Conservation (phyloP, 1,140 invertebrate genomes). For the Lepidurus apus region DNA sequence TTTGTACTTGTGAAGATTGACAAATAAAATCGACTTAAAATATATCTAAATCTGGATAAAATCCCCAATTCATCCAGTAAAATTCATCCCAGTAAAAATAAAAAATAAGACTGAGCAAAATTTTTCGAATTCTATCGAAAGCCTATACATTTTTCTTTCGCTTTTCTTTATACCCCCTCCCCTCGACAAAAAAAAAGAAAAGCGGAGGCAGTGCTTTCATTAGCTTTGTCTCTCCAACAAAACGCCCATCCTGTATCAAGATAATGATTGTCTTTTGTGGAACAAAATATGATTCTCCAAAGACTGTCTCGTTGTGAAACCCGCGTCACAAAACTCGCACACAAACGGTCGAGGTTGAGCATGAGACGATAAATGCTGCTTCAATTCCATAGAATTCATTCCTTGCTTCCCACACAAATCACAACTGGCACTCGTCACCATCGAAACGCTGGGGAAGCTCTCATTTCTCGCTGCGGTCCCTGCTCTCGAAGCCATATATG, state of each 20-base stretch:
- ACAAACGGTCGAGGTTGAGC: slow-evolving; percentile 42
- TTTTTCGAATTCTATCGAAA: neutral
- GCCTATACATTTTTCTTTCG: neutral
- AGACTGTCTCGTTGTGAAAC: slow-evolving; percentile 40
- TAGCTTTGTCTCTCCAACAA: neutral
- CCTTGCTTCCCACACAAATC: slow-evolving; percentile 18
- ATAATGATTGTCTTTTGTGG: slow-evolving; percentile 35
- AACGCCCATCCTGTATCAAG: neutral
- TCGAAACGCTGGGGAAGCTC: neutral
- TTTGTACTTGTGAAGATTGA: slow-evolving; percentile 16
- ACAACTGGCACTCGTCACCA: neutral
- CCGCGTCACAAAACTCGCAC: slow-evolving; percentile 43
- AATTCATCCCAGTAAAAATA: neutral
- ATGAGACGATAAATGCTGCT: slow-evolving; percentile 41
- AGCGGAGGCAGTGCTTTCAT: neutral
- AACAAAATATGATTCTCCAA: slow-evolving; percentile 40
- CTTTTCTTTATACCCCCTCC: neutral
- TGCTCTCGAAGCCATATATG: neutral
- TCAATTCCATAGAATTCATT: slow-evolving; percentile 13
- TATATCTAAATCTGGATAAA: slow-evolving; percentile 14
- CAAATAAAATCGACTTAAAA: slow-evolving; percentile 10
- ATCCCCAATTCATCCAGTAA: neutral
- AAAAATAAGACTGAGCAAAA: neutral
- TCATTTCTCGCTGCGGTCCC: neutral
- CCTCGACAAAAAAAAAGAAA: neutral